Evolutionary conservation across 37 sponge, comb jelly and placozoan species (phyloP).

Genomic region (Corticium candelabrum): DNA sequence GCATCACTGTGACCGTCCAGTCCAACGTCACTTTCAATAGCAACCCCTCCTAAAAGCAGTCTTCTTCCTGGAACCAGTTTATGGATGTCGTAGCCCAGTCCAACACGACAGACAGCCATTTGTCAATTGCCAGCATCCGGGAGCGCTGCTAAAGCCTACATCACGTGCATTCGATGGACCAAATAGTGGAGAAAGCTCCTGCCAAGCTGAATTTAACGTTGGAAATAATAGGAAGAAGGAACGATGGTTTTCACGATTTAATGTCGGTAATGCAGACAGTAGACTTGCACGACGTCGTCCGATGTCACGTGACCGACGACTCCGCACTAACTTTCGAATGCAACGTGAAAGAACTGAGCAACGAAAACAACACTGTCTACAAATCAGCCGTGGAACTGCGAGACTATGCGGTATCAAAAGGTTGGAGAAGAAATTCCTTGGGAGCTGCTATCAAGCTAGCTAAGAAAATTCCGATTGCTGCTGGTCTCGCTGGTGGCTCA

Average conservation of each 20-base stretch:
- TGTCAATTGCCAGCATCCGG: no score
- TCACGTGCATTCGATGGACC: no score
- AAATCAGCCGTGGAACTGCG: background rate
- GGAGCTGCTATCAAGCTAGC: background rate
- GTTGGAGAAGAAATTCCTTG: no score
- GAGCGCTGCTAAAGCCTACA: no score
- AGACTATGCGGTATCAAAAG: background rate
- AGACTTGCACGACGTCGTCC: background rate
- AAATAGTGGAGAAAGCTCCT: no score
- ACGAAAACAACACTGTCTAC: background rate
- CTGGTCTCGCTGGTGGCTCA: background rate
- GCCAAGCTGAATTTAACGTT: background rate
- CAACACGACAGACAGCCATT: background rate
- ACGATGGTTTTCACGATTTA: background rate
- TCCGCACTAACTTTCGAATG: background rate
- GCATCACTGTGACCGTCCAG: background rate
- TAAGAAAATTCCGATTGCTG: background rate
- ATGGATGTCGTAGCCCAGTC: background rate
- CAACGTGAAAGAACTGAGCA: background rate
- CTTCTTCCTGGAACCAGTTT: background rate
- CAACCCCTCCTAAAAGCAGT: background rate
- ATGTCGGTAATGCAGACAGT: background rate
- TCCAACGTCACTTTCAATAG: background rate
- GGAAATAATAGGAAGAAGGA: background rate
- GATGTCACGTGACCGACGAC: background rate